phyloP scores from a whole-genome alignment of 2,113 vertebrate genomes.

The Cynopterus brachyotis region DNA sequence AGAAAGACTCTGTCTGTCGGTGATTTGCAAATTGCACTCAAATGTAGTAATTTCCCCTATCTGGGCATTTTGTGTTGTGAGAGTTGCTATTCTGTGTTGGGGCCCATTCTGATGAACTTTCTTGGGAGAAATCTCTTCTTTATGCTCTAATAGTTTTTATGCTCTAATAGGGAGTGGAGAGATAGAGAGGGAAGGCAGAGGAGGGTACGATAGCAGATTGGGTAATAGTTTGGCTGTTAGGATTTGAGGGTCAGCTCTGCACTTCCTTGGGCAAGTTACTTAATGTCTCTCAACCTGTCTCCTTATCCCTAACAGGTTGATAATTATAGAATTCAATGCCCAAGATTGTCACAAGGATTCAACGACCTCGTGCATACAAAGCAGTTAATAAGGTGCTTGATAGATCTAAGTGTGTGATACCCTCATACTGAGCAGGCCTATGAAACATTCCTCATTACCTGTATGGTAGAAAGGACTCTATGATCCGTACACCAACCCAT shows the following conservation, averaged over 20 bases:
- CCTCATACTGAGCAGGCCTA: neutral
- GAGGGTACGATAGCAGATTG: neutral
- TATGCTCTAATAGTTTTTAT: neutral
- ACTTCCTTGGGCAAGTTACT: neutral
- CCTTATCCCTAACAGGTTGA: neutral
- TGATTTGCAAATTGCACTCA: slow-evolving; percentile 63
- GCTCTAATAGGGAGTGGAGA: neutral
- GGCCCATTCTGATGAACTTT: neutral
- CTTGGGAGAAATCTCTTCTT: slow-evolving; percentile 14
- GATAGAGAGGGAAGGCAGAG: neutral
- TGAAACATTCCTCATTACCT: neutral
- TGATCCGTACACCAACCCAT: neutral
- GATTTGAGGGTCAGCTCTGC: neutral
- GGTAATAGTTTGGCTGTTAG: neutral
- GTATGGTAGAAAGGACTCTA: neutral
- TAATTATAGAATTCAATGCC: neutral
- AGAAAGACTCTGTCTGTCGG: slow-evolving; percentile 39
- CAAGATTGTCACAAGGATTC: neutral
- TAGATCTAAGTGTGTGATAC: neutral
- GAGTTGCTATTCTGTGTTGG: neutral
- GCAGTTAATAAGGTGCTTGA: neutral
- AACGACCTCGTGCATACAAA: neutral
- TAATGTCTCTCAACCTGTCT: neutral
- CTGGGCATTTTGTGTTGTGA: neutral
- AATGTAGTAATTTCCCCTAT: slow-evolving; percentile 1